Percentiles rank a stretch among this genome's conserved stretches.
Conservation (phyloP, 2,888 invertebrate species). For the Tridacna gigas region DNA sequence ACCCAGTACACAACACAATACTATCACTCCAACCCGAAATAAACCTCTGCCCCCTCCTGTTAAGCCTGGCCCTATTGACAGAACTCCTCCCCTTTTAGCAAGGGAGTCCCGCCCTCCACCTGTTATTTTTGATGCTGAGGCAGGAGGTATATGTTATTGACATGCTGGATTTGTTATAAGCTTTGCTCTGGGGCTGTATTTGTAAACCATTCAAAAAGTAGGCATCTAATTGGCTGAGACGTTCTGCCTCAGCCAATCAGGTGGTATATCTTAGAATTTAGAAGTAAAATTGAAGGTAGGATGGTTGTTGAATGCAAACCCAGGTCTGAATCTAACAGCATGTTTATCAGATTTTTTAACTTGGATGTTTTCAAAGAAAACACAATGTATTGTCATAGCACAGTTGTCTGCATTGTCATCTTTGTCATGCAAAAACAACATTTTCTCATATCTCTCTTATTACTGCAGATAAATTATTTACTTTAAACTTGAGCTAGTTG, state of each 20-base stretch:
- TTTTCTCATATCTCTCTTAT: too few relatives aligned
- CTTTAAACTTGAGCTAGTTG: too few relatives aligned
- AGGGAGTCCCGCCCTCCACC: constrained; percentile 62
- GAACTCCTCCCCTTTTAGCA: constrained; percentile 31
- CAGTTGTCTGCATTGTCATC: too few relatives aligned
- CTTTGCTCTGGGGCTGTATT: neutral
- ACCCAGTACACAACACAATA: neutral
- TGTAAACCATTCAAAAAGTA: neutral
- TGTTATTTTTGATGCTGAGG: constrained; percentile 61
- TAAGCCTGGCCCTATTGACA: constrained; percentile 35
- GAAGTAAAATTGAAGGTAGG: too few relatives aligned
- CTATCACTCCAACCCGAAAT: neutral
- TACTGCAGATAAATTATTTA: too few relatives aligned
- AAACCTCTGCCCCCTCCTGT: constrained; percentile 1
- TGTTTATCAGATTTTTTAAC: neutral
- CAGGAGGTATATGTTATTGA: constrained; percentile 44
- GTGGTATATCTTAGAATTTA: too few relatives aligned
- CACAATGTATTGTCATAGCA: too few relatives aligned
- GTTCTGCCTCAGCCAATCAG: too few relatives aligned
- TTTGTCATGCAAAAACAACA: too few relatives aligned
- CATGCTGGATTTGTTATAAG: too few relatives aligned
- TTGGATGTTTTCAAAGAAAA: neutral
- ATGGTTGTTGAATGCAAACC: neutral
- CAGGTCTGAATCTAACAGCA: neutral
- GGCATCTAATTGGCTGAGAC: too few relatives aligned